A percentile compares a stretch with the other conserved stretches of the same genome.
phyloP scores from a whole-genome alignment of 2,113 vertebrate genomes.

The Baryphthengus martii region DNA sequence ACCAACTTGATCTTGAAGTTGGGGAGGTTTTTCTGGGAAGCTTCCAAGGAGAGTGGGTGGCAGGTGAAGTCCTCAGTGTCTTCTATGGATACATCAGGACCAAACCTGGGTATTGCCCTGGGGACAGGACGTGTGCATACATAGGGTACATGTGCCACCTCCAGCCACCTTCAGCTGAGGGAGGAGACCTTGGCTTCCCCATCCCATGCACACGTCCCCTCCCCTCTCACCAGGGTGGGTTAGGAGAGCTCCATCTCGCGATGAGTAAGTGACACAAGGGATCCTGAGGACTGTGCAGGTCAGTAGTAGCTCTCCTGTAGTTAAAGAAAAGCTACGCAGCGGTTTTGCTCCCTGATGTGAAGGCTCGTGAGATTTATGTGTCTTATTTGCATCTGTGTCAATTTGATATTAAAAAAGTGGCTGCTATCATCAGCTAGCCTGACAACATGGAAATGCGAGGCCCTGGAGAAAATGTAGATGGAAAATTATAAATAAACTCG shows the following conservation, averaged over 20 bases:
- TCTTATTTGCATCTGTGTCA: background rate
- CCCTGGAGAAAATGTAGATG: background rate
- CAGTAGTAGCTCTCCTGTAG: background rate
- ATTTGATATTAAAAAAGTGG: background rate
- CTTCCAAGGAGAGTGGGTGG: background rate
- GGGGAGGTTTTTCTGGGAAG: background rate
- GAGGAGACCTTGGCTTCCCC: background rate
- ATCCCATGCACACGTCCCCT: background rate
- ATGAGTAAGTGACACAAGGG: rapidly evolving
- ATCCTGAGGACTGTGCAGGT: background rate
- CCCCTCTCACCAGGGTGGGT: rapidly evolving
- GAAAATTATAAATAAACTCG: background rate
- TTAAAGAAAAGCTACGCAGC: background rate
- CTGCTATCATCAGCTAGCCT: background rate
- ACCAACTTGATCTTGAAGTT: background rate
- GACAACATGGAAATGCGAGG: background rate
- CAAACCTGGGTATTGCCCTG: background rate
- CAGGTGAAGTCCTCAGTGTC: background rate
- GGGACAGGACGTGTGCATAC: rapidly evolving
- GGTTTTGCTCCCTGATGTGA: background rate
- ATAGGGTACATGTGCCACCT: background rate
- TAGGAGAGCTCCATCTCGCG: background rate
- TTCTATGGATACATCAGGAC: background rate
- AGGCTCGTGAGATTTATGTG: background rate
- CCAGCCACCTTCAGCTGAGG: background rate